Evolutionary conservation across 2,797 vertebrate genomes (phyloP).

Genomic region (Silurus lanzhouensis): DNA sequence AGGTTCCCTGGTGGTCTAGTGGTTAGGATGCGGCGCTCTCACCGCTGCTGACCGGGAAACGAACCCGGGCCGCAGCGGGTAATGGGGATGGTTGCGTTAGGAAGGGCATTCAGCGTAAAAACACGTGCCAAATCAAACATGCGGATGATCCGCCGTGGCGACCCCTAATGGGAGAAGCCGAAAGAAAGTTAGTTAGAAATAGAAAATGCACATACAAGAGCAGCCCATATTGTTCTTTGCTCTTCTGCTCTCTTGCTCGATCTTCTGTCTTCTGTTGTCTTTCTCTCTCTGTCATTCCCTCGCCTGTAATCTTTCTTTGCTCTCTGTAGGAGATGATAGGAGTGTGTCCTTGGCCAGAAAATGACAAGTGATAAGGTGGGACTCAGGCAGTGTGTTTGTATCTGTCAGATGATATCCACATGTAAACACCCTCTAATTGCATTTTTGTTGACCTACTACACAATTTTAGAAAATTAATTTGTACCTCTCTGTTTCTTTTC

Average conservation of each 20-base stretch:
- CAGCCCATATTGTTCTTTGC: not conserved
- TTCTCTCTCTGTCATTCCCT: not conserved
- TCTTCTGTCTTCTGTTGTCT: not conserved
- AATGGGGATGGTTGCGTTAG: too few relatives aligned
- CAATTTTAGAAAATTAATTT: not conserved
- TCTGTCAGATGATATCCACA: not conserved
- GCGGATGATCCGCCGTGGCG: too few relatives aligned
- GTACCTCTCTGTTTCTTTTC: not conserved
- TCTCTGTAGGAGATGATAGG: slow-evolving; percentile 37
- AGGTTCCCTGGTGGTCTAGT: not conserved
- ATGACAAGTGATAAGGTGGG: slow-evolving; percentile 9
- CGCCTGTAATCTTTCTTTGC: not conserved
- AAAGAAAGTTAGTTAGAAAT: not conserved
- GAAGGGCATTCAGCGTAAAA: too few relatives aligned
- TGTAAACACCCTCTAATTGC: not conserved
- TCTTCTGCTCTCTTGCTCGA: not conserved
- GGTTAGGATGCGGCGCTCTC: too few relatives aligned
- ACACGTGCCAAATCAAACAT: too few relatives aligned
- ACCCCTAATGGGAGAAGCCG: too few relatives aligned
- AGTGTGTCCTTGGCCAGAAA: slow-evolving; percentile 19
- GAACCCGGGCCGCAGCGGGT: too few relatives aligned
- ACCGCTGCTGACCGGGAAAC: too few relatives aligned
- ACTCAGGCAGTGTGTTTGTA: not conserved
- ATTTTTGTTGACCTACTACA: not conserved
- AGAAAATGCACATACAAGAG: not conserved